Conservation (phyloP, 1,140 invertebrate genomes). For the Anastatus disparis region DNA sequence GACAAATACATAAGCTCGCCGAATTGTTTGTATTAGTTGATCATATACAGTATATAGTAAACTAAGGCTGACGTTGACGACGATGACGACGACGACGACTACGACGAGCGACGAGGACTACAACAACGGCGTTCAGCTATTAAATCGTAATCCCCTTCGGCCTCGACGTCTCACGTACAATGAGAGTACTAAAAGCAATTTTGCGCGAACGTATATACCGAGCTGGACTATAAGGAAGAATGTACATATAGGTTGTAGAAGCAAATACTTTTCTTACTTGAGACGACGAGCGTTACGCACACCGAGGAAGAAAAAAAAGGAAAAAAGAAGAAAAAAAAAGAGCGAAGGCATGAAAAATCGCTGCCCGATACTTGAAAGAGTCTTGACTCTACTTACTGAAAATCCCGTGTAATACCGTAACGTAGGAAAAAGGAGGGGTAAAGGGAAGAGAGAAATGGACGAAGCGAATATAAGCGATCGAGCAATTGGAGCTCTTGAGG, state of each 20-base stretch:
- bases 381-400: not conserved
- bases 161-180: slow-evolving; percentile 48
- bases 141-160: slow-evolving; percentile 54
- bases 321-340: too few species aligned
- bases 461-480: too few species aligned
- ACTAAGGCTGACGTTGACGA: too few species aligned
- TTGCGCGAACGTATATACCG: slow-evolving; percentile 42
- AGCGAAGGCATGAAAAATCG: slow-evolving; percentile 11
- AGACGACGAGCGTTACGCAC: not conserved
- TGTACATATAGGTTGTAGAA: too few species aligned
- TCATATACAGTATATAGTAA: too few species aligned
- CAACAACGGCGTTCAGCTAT: slow-evolving; percentile 41
- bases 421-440: not conserved
- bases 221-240: slow-evolving; percentile 27
- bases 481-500: not conserved
- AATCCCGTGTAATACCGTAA: too few species aligned
- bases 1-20: slow-evolving; percentile 36
- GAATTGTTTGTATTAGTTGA: too few species aligned
- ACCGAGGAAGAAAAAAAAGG: too few species aligned
- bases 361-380: not conserved
- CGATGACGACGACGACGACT: too few species aligned
- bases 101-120: too few species aligned
- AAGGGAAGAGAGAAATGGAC: too few species aligned
- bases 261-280: slow-evolving; percentile 11
- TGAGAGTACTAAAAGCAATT: slow-evolving; percentile 41